Conservation (phyloP, 2,888 invertebrate genomes). For the Volucella zonaria region DNA sequence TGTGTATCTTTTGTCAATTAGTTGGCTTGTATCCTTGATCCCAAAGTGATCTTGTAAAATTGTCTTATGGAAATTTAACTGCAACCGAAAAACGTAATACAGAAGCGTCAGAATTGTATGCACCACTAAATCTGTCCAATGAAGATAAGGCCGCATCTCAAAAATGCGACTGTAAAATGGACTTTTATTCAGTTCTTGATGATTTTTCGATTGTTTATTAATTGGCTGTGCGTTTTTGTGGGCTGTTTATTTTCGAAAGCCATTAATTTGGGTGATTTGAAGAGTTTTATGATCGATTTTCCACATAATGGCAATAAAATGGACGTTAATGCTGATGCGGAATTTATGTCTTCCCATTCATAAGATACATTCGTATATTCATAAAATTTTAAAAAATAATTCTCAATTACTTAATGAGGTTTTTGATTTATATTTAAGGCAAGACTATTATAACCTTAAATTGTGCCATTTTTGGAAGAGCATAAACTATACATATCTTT, state of each 20-base stretch:
- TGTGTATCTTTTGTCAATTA: constrained; percentile 65
- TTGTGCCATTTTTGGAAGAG: no score
- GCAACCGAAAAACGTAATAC: constrained; percentile 20
- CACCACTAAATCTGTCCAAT: neutral
- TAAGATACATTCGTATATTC: no score
- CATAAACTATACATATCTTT: no score
- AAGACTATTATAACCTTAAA: no score
- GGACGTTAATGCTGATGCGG: no score
- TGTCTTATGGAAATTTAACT: constrained; percentile 23
- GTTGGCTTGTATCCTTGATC: constrained; percentile 62
- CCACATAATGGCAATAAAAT: no score
- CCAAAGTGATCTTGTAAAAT: constrained; percentile 29
- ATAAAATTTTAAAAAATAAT: no score
- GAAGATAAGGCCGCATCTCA: constrained; percentile 9
- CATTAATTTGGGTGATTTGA: neutral
- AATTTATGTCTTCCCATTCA: no score
- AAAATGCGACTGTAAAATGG: constrained; percentile 30
- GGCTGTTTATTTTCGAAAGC: neutral
- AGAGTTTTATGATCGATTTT: no score
- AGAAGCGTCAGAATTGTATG: constrained; percentile 23
- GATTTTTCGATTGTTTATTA: constrained; percentile 37
- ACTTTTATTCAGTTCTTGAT: constrained; percentile 21
- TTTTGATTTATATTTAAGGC: no score
- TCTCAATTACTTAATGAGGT: no score
- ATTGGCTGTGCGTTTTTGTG: constrained; percentile 12